Percentiles rank a stretch among this genome's conserved stretches.
Evolutionary conservation across 2,888 invertebrate species (phyloP).

Genomic region (Diploptera punctata): DNA sequence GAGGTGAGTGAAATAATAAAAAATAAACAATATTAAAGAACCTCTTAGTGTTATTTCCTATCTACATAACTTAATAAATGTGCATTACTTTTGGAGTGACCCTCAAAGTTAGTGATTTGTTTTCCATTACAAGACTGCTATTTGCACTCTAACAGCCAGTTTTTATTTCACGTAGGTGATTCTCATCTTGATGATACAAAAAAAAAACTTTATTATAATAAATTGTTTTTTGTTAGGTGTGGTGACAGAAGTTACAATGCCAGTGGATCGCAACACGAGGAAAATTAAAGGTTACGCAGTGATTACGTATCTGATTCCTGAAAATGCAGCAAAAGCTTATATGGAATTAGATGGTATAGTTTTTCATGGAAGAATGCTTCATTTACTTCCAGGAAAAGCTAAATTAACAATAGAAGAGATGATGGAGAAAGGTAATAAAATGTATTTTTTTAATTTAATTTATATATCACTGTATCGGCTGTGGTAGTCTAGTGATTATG

Average conservation of each 20-base stretch:
- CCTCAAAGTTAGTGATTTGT: too few relatives aligned
- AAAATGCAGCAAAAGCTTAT: slow-evolving; percentile 92
- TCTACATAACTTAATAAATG: too few relatives aligned
- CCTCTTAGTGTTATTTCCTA: too few relatives aligned
- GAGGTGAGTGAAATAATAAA: too few relatives aligned
- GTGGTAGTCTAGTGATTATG: too few relatives aligned
- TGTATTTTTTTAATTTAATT: too few relatives aligned
- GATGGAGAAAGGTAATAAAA: slow-evolving; percentile 50
- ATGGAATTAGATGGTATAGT: slow-evolving; percentile 87
- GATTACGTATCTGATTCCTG: slow-evolving; percentile 92
- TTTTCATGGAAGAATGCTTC: slow-evolving; percentile 91
- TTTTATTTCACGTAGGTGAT: too few relatives aligned
- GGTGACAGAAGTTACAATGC: slow-evolving; percentile 85
- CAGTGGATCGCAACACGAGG: slow-evolving; percentile 82
- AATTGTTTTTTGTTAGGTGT: slow-evolving; percentile 65
- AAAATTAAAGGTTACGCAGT: slow-evolving; percentile 91
- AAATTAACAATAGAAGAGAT: slow-evolving; percentile 58
- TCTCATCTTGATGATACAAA: background rate
- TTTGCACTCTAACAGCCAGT: too few relatives aligned
- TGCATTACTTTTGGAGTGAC: too few relatives aligned
- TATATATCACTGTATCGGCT: too few relatives aligned
- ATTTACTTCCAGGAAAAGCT: slow-evolving; percentile 86
- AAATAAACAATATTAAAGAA: too few relatives aligned
- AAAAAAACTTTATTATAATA: background rate
- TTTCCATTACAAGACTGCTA: too few relatives aligned